Conservation (phyloP, 2,797 vertebrate species). For the Hafferia zeledoni region DNA sequence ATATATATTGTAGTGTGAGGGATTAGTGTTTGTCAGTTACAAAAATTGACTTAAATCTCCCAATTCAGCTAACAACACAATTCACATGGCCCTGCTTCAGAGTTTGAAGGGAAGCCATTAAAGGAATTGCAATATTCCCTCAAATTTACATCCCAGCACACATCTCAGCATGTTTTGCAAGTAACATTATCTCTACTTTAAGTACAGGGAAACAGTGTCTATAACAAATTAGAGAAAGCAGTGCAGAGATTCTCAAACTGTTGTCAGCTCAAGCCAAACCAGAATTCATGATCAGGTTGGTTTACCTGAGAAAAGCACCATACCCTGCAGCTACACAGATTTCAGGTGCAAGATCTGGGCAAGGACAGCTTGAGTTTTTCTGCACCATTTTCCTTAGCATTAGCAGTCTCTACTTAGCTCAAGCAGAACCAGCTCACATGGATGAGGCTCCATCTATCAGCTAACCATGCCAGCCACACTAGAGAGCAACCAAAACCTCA, state of each 20-base stretch:
- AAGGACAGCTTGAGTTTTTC: neutral
- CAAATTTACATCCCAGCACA: neutral
- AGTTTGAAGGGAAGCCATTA: neutral
- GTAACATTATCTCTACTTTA: neutral
- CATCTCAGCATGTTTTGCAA: neutral
- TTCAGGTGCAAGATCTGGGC: neutral
- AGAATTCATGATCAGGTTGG: neutral
- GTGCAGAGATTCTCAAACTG: neutral
- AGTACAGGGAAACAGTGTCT: neutral
- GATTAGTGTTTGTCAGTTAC: conserved; percentile 7
- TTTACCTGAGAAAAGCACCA: neutral
- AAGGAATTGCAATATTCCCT: neutral
- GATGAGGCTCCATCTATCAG: neutral
- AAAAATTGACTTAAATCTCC: neutral
- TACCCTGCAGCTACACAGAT: neutral
- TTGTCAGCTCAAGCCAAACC: neutral
- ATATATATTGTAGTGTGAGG: neutral
- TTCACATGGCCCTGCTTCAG: neutral
- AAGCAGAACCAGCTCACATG: neutral
- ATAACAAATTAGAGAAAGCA: neutral
- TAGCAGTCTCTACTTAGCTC: neutral
- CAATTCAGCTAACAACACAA: neutral
- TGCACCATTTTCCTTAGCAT: neutral
- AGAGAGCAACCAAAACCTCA: neutral
- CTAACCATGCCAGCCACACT: neutral